Conservation (phyloP, 1,140 invertebrate species). For the Caenorhabditis briggsae region DNA sequence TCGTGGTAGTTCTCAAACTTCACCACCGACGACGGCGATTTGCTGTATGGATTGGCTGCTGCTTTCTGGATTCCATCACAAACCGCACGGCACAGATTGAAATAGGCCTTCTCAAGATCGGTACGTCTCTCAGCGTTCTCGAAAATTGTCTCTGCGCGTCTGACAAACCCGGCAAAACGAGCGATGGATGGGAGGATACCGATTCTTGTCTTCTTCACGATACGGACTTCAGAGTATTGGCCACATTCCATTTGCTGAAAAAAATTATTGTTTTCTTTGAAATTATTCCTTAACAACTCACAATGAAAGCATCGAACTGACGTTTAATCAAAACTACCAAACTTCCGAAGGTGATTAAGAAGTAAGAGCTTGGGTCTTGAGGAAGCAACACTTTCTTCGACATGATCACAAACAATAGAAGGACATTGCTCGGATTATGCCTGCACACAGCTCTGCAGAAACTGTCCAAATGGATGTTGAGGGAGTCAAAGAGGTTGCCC, state of each 20-base stretch:
- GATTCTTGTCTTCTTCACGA: constrained; percentile 86
- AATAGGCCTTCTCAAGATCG: constrained; percentile 81
- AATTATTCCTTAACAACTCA: constrained; percentile 69
- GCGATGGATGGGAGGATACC: constrained; percentile 79
- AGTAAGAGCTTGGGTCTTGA: constrained; percentile 90
- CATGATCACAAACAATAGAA: constrained; percentile 90
- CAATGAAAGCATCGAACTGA: constrained; percentile 92
- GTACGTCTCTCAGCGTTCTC: constrained; percentile 59
- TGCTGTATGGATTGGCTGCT: constrained; percentile 89
- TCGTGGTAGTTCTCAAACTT: constrained; percentile 93
- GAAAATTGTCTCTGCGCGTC: constrained; percentile 51
- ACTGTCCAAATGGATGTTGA: constrained; percentile 69
- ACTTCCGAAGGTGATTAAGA: constrained; percentile 90
- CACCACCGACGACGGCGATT: constrained; percentile 92
- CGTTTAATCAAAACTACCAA: constrained; percentile 92
- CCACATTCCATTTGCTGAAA: constrained; percentile 84
- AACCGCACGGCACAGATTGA: constrained; percentile 87
- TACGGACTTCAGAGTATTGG: constrained; percentile 85
- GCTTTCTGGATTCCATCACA: constrained; percentile 87
- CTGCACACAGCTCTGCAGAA: constrained; percentile 69
- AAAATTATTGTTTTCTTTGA: constrained; percentile 2
- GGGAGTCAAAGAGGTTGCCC: constrained; percentile 70
- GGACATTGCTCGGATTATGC: constrained; percentile 83
- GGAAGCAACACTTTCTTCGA: constrained; percentile 91
- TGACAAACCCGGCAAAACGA: constrained; percentile 41